Evolutionary conservation across 2,888 invertebrate species (phyloP).

Genomic region (Noctua janthina): DNA sequence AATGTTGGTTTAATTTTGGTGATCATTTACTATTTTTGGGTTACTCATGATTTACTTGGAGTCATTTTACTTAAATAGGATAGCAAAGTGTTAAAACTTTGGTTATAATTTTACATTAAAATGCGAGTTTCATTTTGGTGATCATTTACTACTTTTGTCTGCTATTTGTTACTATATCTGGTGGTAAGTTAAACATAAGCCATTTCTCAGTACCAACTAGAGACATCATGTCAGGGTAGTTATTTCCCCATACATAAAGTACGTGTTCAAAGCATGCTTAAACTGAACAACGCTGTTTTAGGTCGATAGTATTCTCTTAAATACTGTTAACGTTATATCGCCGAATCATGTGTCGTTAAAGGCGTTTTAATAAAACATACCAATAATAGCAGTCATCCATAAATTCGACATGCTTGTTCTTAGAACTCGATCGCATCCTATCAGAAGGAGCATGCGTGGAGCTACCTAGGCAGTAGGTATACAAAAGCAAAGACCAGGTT

Average conservation of each 20-base stretch:
- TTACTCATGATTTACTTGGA: too few species aligned
- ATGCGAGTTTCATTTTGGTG: too few species aligned
- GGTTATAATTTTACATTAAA: too few species aligned
- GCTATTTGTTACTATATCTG: too few species aligned
- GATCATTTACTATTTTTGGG: too few species aligned
- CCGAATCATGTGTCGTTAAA: background rate
- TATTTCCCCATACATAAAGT: background rate
- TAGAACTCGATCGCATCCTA: constrained; percentile 31
- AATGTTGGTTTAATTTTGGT: too few species aligned
- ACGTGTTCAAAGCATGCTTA: constrained; percentile 20
- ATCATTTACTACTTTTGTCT: too few species aligned
- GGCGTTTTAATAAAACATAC: constrained; percentile 22
- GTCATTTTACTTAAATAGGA: too few species aligned
- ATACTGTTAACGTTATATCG: background rate
- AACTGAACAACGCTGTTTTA: background rate
- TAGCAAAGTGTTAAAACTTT: too few species aligned
- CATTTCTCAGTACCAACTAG: background rate
- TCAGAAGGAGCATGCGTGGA: background rate
- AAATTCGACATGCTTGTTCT: constrained; percentile 45
- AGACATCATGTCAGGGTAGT: constrained; percentile 1
- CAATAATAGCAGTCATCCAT: constrained; percentile 35
- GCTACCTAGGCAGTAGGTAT: background rate
- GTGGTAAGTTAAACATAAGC: too few species aligned
- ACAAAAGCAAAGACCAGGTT: constrained; percentile 14
- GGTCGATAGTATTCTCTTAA: background rate